Percentiles rank a stretch among this genome's conserved stretches.
Conservation (phyloP, 2,797 vertebrate species). For the Clarias fuscus region DNA sequence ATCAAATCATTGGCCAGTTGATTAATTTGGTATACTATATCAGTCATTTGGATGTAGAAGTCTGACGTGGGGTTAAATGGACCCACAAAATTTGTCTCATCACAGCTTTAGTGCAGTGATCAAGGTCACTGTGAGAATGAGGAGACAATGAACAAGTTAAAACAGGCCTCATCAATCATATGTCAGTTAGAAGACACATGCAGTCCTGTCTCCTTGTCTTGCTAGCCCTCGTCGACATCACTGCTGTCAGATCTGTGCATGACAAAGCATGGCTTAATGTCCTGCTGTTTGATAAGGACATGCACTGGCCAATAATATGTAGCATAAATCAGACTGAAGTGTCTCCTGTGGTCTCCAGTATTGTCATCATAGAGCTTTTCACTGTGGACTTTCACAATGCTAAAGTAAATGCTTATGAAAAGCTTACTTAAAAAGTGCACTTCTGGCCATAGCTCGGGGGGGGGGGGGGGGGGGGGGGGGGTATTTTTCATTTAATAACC, state of each 20-base stretch:
- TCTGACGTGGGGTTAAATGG: background rate
- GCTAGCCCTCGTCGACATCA: constrained; percentile 35
- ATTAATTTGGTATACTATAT: background rate
- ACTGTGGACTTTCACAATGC: constrained; percentile 41
- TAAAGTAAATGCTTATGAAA: constrained; percentile 57
- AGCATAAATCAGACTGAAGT: constrained; percentile 60
- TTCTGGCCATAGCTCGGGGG: background rate
- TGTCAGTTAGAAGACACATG: constrained; percentile 49
- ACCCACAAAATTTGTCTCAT: constrained; percentile 28
- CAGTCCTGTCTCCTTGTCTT: constrained; percentile 47
- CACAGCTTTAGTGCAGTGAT: constrained; percentile 32
- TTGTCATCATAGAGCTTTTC: constrained; percentile 56
- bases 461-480: no score
- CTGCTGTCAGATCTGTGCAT: constrained; percentile 43
- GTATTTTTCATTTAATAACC: background rate
- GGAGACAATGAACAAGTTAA: constrained; percentile 35
- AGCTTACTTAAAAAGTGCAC: constrained; percentile 55
- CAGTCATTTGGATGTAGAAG: background rate
- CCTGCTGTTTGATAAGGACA: constrained; percentile 56
- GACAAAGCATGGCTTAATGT: constrained; percentile 49
- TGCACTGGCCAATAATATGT: constrained; percentile 51
- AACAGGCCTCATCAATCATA: constrained; percentile 48
- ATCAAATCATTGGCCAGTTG: background rate
- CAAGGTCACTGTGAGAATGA: constrained; percentile 46
- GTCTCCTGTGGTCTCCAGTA: constrained; percentile 49